Percentiles rank a stretch among this genome's conserved stretches.
Evolutionary conservation across 1,140 invertebrate species (phyloP).

Genomic region (Calephelis nemesis): DNA sequence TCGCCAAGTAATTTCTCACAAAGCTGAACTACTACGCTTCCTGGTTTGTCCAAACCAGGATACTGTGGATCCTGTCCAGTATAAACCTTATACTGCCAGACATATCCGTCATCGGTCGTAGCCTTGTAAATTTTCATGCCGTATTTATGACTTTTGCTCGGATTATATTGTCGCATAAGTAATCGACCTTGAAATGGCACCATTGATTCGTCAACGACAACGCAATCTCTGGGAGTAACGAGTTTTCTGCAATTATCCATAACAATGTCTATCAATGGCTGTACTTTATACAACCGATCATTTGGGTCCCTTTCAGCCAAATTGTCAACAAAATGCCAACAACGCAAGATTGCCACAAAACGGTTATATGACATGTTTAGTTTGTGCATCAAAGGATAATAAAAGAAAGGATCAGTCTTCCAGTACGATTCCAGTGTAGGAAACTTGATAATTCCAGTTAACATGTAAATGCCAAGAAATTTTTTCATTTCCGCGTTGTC

Average conservation of each 20-base stretch:
- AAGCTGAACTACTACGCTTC: conserved; percentile 14
- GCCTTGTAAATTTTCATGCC: conserved; percentile 30
- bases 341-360: conserved; percentile 20
- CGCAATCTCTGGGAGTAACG: conserved; percentile 3
- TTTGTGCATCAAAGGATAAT: conserved; percentile 24
- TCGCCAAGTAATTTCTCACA: conserved; percentile 11
- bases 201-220: conserved; percentile 27
- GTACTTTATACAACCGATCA: conserved; percentile 28
- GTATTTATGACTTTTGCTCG: conserved; percentile 22
- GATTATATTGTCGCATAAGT: conserved; percentile 20
- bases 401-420: conserved; percentile 22
- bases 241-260: conserved; percentile 22
- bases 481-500: conserved; percentile 9
- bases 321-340: conserved; percentile 29
- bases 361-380: conserved; percentile 28
- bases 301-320: conserved; percentile 12
- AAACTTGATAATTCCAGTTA: conserved; percentile 17
- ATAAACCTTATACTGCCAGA: conserved; percentile 21
- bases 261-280: conserved; percentile 21
- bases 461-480: conserved; percentile 15
- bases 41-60: conserved; percentile 20
- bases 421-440: conserved; percentile 21
- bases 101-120: conserved; percentile 23
- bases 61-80: conserved; percentile 12
- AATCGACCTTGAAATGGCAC: conserved; percentile 24